Evolutionary conservation across 2,113 vertebrate genomes (phyloP).

Genomic region (Eptesicus fuscus): DNA sequence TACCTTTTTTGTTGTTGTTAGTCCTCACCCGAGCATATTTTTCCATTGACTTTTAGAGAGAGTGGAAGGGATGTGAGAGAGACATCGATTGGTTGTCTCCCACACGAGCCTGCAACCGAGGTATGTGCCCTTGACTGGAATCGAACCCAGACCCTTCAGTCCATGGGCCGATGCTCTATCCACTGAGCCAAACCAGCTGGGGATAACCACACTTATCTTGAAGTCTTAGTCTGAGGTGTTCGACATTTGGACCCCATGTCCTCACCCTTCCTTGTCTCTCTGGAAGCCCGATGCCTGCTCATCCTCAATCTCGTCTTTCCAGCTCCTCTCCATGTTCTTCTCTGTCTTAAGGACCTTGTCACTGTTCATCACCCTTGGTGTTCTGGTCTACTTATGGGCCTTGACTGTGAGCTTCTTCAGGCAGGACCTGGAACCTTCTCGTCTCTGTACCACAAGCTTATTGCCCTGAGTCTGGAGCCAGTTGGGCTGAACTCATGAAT

Average conservation of each 20-base stretch:
- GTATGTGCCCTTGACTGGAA: no score
- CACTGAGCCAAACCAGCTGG: no score
- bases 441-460: not conserved
- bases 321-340: rapidly evolving
- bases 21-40: no score
- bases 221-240: not conserved
- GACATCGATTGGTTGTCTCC: no score
- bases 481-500: not conserved
- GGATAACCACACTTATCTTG: no score
- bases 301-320: not conserved
- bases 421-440: not conserved
- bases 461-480: no score
- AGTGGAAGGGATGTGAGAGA: no score
- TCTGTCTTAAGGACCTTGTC: not conserved
- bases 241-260: rapidly evolving
- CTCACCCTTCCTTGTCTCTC: not conserved
- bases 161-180: no score
- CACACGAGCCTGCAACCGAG: no score
- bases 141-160: no score
- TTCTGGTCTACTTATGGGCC: not conserved
- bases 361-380: not conserved
- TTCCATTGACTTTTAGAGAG: no score
- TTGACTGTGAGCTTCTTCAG: not conserved
- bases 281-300: not conserved
- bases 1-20: no score